Evolutionary conservation across 2,113 vertebrate species (phyloP), one percentile per base, ranked within the genome.

Genomic region (Ahaetulla prasina): DNA sequence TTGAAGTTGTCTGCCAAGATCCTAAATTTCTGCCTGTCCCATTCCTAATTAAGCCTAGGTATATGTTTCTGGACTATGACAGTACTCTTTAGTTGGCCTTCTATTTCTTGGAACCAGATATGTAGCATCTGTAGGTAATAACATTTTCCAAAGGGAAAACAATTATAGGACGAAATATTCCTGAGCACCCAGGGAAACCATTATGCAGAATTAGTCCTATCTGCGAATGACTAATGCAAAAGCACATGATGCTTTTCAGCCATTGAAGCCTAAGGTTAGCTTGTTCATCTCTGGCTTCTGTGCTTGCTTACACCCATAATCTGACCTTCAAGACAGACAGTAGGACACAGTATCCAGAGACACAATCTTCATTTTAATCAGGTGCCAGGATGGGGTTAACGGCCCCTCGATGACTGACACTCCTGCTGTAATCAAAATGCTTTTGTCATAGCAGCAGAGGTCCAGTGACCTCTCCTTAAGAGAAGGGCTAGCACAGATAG

Each of bases 301-400:
- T 11, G 7, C 49, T 47, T 4, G 4, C 54, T 74, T 87, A 3
- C 86, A 18, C 88, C 2, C 47, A 4, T 89, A 91, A 60, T 93
- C 95, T 96, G 96, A 96, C 96, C 96, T 97, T 97, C 95, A 95
- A 22, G n/a, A 68, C 93, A 55, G 55, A 23, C 35, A 2, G 68
- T 30, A 35, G 30, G 49, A 23, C 87, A 39, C 3, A 0, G 0
- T 5, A 88, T 55, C 35, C 35, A 12, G 43, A 47, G 90, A 52
- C 74, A 22, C 74, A 80, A 43, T 9, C 50, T 30, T 18, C 63
- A 47, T 35, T 1, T 16, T 45, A 63, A 39, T 53, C 85, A 54
- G 20, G 39, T 30, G 4, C 9, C n/a, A 35, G 55, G 18, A 22
- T 14, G 16, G 63, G 91, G 90, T 16, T 88, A 30, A 74, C 63